Conservation (phyloP, 2,113 vertebrate genomes). For the Nibea coibor region DNA sequence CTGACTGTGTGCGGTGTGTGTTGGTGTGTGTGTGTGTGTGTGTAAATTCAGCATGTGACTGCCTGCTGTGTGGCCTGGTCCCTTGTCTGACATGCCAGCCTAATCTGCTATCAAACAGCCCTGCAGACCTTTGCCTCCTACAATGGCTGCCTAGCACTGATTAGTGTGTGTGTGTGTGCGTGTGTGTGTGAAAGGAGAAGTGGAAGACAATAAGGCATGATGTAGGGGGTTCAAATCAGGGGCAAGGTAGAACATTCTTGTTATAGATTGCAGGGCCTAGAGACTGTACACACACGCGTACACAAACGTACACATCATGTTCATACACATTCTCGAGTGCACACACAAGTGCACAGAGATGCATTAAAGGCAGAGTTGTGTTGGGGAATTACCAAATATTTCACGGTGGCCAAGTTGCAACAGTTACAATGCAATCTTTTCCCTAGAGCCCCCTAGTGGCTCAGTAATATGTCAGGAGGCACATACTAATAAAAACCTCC, state of each 20-base stretch:
- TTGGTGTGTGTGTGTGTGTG: conserved; percentile 9
- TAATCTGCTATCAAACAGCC: conserved; percentile 80
- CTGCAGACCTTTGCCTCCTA: conserved; percentile 59
- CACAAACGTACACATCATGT: background rate
- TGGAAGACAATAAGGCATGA: conserved; percentile 58
- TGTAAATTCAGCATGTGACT: conserved; percentile 71
- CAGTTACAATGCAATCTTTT: conserved; percentile 39
- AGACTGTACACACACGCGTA: conserved; percentile 11
- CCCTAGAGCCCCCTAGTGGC: conserved; percentile 53
- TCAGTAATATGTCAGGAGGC: conserved; percentile 49
- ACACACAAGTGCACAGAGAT: conserved; percentile 31
- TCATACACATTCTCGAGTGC: background rate
- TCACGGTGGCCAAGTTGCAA: conserved; percentile 36
- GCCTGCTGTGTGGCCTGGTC: conserved; percentile 66
- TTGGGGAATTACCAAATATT: conserved; percentile 33
- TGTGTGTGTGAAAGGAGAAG: conserved; percentile 29
- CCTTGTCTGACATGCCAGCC: conserved; percentile 53
- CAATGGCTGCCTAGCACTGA: conserved; percentile 56
- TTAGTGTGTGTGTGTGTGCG: conserved; percentile 56
- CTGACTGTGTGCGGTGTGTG: background rate
- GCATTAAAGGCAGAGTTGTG: conserved; percentile 22
- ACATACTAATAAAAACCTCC: conserved; percentile 31
- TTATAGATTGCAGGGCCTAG: conserved; percentile 42
- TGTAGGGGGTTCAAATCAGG: conserved; percentile 67
- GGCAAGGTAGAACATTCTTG: conserved; percentile 58